Evolutionary conservation across 2,888 invertebrate genomes (phyloP), one percentile per base, ranked within the genome.

Genomic region (Meteorus colon): DNA sequence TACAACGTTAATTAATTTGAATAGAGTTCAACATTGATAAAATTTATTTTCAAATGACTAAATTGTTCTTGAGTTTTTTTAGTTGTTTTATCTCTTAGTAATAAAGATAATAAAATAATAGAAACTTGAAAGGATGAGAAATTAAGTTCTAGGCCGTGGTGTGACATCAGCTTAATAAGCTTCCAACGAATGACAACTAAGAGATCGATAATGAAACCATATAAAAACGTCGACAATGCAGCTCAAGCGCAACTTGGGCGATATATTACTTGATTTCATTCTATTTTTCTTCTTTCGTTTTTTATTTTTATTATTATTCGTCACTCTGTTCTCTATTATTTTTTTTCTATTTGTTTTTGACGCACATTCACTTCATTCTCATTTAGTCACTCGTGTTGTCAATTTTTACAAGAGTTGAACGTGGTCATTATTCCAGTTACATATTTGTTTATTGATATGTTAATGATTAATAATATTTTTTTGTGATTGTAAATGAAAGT

Each of bases 151-250:
- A 88, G 88, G 88, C 86, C 88, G 83, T 82, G 79, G 80, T 78
- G 86, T 87, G 86, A 88, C 87, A 88, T 86, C 87, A 88, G 82
- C 86, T 86, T 88, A 88, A 88, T 88, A 87, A 88, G 89, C 86
- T 87, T 82, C 82, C 37, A 74, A 83, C 80, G 79, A 83, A 84
- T 82, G 84, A 85, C 85, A 85, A 84, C 80, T 73, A 27, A 8
- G 19, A 87, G 88, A 89, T 89, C 89, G 89, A 89, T 89, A 85
- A 80, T 79, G 89, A 89, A 89, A 86, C 89, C 89, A 78, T 89
- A 89, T 80, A 89, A 89, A 88, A 82, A 84, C 81, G 69, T 76
- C 75, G 72, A 74, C 19, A 55, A 55, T 55, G 55, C 55, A 55
- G 55, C 48, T 48, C 60, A 31, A 31, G 31, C 63, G n/a, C 1